Evolutionary conservation across 2,797 vertebrate species (phyloP).

Genomic region (Mormyrus proboscirostris): DNA sequence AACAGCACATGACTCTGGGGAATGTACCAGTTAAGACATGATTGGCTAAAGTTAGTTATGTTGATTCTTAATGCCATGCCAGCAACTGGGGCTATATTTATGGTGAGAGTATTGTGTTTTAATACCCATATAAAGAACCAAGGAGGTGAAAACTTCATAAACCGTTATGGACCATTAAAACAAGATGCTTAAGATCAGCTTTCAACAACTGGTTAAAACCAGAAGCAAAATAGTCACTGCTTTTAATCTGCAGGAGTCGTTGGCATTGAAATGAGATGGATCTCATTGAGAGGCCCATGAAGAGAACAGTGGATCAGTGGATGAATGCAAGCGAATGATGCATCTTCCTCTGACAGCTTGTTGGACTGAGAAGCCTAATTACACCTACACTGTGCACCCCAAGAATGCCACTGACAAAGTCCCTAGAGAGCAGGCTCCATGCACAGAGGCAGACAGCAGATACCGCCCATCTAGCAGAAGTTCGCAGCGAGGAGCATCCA

Average conservation of each 20-base stretch:
- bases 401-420: background rate
- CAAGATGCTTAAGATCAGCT: background rate
- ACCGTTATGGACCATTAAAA: background rate
- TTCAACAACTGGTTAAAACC: background rate
- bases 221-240: background rate
- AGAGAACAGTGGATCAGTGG: background rate
- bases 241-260: background rate
- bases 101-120: background rate
- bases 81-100: background rate
- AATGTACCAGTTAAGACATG: background rate
- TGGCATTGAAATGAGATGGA: background rate
- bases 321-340: background rate
- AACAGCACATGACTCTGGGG: background rate
- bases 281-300: background rate
- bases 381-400: background rate
- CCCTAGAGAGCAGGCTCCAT: background rate
- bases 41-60: background rate
- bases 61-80: background rate
- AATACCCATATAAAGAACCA: background rate
- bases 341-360: slow-evolving; percentile 18
- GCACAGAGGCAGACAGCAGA: background rate
- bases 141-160: background rate
- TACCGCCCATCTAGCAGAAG: background rate
- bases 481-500: background rate
- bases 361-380: background rate